Conservation (phyloP, 2,113 vertebrate genomes). For the Cavia porcellus region DNA sequence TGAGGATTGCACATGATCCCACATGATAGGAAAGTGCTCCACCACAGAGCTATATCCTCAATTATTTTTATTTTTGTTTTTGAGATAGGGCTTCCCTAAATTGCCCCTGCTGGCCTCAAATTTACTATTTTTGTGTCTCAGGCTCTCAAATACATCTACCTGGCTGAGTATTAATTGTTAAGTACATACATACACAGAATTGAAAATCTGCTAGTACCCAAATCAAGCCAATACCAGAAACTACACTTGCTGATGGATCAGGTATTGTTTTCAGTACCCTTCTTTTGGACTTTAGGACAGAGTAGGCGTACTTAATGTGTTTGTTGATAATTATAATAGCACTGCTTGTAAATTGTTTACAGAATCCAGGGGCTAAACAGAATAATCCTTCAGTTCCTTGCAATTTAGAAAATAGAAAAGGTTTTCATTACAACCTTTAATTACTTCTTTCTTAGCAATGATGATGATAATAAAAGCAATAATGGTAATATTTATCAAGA, state of each 20-base stretch:
- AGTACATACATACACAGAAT: neutral
- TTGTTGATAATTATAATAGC: constrained; percentile 2
- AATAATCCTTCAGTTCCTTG: neutral
- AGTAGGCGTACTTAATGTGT: constrained; percentile 28
- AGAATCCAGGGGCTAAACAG: constrained; percentile 6
- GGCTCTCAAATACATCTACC: neutral
- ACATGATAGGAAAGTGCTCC: neutral
- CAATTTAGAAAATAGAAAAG: constrained; percentile 53
- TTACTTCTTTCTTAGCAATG: constrained; percentile 17
- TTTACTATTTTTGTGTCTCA: neutral
- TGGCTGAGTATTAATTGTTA: constrained; percentile 7
- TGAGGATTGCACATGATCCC: neutral
- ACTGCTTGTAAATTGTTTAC: constrained; percentile 39
- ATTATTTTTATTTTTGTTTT: neutral
- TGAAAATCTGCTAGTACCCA: constrained; percentile 28
- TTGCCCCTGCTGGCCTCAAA: neutral
- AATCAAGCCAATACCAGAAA: constrained; percentile 53
- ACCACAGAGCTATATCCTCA: neutral
- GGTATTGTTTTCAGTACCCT: constrained; percentile 7
- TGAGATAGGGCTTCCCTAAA: neutral
- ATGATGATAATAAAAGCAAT: neutral
- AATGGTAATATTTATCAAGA: constrained; percentile 27
- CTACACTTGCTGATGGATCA: constrained; percentile 7
- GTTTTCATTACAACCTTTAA: constrained; percentile 26
- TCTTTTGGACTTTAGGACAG: neutral